A percentile compares a stretch with the other conserved stretches of the same genome.
phyloP scores from a whole-genome alignment of 2,113 vertebrate species.

The Notothenia rossii region DNA sequence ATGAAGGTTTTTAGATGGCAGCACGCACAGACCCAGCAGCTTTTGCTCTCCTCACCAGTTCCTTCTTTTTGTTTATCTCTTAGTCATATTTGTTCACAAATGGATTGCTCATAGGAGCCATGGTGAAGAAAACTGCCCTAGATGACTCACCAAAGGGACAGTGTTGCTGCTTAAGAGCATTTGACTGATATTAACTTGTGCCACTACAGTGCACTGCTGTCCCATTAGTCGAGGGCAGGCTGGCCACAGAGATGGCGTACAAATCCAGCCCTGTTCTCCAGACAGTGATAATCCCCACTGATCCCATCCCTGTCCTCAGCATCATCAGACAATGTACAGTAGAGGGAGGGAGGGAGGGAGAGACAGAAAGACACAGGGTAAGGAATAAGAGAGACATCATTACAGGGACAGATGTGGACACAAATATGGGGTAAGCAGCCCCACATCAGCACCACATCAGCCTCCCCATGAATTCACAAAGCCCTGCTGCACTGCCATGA shows the following conservation, averaged over 20 bases:
- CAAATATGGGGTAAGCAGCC: conserved; percentile 51
- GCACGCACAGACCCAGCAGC: too few relatives aligned
- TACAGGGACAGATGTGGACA: conserved; percentile 15
- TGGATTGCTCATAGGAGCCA: conserved; percentile 19
- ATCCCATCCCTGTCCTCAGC: conserved; percentile 43
- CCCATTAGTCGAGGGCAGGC: conserved; percentile 68
- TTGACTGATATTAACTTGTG: conserved; percentile 60
- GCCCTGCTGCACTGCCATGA: conserved; percentile 65
- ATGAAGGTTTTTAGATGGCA: neutral
- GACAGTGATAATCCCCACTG: conserved; percentile 79
- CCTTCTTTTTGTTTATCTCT: neutral
- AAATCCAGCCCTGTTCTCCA: conserved; percentile 73
- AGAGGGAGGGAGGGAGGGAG: conserved; percentile 14
- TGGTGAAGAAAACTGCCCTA: conserved; percentile 24
- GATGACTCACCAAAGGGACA: conserved; percentile 20
- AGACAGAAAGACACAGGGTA: conserved; percentile 32
- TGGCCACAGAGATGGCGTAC: conserved; percentile 59
- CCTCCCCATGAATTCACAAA: conserved; percentile 62
- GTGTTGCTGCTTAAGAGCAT: conserved; percentile 57
- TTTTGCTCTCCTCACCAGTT: too few relatives aligned
- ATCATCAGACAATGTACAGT: conserved; percentile 58
- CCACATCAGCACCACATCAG: conserved; percentile 43
- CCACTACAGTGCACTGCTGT: conserved; percentile 45
- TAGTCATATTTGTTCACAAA: conserved; percentile 9
- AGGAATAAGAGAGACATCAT: conserved; percentile 25